These are phyloP conservation scores for Sciurus carolinensis DNA, from an alignment of 2,797 vertebrate species.

Conservation along the genomic window DNA sequence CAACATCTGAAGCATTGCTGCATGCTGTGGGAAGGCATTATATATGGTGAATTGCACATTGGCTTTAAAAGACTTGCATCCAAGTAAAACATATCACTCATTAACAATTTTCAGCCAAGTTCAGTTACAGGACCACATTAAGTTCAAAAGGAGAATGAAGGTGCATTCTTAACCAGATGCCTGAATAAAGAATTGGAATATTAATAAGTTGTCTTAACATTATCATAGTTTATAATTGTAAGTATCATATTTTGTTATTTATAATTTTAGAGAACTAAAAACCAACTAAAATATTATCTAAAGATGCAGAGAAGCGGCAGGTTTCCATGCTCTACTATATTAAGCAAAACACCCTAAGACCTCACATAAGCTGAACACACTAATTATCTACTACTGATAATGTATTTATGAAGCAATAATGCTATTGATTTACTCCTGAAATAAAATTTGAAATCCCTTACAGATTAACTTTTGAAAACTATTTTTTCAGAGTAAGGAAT, in stretches of 20 bases:
- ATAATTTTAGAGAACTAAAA: conserved; percentile 27
- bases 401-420: background rate
- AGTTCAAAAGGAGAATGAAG: background rate
- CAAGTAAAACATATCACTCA: background rate
- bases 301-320: background rate
- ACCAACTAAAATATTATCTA: background rate
- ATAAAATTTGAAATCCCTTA: background rate
- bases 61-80: background rate
- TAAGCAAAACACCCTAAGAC: background rate
- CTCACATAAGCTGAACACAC: background rate
- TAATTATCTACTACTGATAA: background rate
- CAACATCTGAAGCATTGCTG: background rate
- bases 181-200: background rate
- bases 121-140: background rate
- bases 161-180: background rate
- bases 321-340: background rate
- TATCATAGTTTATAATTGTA: background rate
- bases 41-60: background rate
- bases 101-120: background rate
- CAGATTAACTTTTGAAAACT: background rate
- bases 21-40: background rate
- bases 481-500: background rate
- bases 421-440: background rate
- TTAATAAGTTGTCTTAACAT: background rate
- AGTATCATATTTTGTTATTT: background rate